Evolutionary conservation across 2,797 vertebrate species (phyloP).

Genomic region (Tolypeutes matacus): DNA sequence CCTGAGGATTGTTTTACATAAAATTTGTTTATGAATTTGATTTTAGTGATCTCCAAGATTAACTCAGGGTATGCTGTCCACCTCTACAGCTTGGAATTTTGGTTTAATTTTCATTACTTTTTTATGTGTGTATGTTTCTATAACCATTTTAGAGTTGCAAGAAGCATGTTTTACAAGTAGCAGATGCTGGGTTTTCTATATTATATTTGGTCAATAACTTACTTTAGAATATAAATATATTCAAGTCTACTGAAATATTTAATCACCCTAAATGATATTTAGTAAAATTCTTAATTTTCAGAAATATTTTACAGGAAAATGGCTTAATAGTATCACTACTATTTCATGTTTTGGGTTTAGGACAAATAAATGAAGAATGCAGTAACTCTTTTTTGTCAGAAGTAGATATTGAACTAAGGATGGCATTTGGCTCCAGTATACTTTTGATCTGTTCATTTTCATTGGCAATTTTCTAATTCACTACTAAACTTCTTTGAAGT

Average conservation of each 20-base stretch:
- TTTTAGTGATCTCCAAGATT: background rate
- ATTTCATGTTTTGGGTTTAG: background rate
- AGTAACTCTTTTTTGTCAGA: background rate
- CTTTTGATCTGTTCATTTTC: background rate
- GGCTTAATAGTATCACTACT: background rate
- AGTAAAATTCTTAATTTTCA: background rate
- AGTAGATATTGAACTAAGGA: background rate
- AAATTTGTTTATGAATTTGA: background rate
- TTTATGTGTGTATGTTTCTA: background rate
- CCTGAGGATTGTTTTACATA: background rate
- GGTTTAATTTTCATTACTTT: background rate
- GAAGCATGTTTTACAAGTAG: background rate
- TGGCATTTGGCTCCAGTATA: background rate
- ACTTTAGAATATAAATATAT: background rate
- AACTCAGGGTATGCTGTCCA: background rate
- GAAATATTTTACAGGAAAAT: conserved; percentile 17
- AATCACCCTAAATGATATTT: background rate
- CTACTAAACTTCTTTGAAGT: background rate
- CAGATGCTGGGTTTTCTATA: background rate
- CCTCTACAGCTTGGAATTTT: background rate
- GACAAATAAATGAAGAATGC: background rate
- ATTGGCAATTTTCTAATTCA: background rate
- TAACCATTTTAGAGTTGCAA: background rate
- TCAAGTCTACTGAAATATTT: background rate
- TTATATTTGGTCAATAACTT: background rate